Conservation (phyloP, 2,797 vertebrate genomes). For the Schizopygopsis pylzovi region DNA sequence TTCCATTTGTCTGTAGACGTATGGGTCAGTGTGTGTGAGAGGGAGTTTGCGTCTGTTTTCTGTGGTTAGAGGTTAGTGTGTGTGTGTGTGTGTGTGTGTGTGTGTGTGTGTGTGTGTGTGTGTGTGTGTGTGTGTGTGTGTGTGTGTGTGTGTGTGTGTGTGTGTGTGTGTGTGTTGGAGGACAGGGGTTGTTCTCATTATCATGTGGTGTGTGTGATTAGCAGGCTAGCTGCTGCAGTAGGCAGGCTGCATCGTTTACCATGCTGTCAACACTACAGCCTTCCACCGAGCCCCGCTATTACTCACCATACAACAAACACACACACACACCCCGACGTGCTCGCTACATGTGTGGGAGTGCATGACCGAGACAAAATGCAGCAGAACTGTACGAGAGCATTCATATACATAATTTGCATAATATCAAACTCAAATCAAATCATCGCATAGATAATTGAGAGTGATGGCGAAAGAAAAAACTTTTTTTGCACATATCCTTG, state of each 20-base stretch:
- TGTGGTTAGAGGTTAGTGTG: constrained; percentile 13
- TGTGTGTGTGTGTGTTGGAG: constrained; percentile 37
- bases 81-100: constrained; percentile 42
- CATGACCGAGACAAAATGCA: constrained; percentile 44
- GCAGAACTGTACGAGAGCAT: constrained; percentile 29
- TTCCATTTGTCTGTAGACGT: constrained; percentile 44
- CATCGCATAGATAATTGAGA: constrained; percentile 45
- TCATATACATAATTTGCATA: constrained; percentile 43
- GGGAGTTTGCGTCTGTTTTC: constrained; percentile 30
- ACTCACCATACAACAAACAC: constrained; percentile 61
- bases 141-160: too few relatives aligned
- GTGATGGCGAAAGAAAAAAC: constrained; percentile 21
- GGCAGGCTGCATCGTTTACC: constrained; percentile 67
- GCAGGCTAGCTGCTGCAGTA: constrained; percentile 52
- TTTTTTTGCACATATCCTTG: constrained; percentile 6
- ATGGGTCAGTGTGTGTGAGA: constrained; percentile 51
- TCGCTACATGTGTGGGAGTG: constrained; percentile 50
- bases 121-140: too few relatives aligned
- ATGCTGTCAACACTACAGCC: constrained; percentile 67
- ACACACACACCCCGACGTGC: not conserved
- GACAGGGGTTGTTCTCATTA: constrained; percentile 53
- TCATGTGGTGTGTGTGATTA: constrained; percentile 55
- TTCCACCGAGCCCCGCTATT: constrained; percentile 65
- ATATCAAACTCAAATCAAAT: constrained; percentile 54
- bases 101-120: constrained; percentile 37